Percentiles rank a stretch among this genome's conserved stretches.
phyloP scores from a whole-genome alignment of 2,797 vertebrate genomes.

The Xenops minutus region DNA sequence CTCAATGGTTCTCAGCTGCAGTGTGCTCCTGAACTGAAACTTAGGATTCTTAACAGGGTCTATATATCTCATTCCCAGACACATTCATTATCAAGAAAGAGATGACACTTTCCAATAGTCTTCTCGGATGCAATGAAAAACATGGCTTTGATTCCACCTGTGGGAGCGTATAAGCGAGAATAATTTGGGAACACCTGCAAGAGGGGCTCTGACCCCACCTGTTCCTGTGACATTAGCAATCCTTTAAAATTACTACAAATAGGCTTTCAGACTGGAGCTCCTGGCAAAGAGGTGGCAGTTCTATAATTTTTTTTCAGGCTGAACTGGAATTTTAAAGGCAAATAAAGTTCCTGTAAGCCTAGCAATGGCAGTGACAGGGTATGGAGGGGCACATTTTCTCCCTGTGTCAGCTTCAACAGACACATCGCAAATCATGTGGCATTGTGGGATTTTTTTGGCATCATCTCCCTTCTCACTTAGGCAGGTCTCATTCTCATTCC shows the following conservation, averaged over 20 bases:
- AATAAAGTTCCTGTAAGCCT: background rate
- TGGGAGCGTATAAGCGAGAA: background rate
- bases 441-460: background rate
- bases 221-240: background rate
- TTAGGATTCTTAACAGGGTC: background rate
- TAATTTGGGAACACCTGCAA: background rate
- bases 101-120: background rate
- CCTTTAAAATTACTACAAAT: background rate
- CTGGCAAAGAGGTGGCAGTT: background rate
- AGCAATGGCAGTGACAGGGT: background rate
- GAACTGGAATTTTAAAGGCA: background rate
- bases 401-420: background rate
- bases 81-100: background rate
- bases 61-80: background rate
- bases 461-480: background rate
- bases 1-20: fast-evolving
- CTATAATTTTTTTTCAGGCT: background rate
- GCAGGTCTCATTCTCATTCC: background rate
- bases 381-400: fast-evolving
- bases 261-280: background rate
- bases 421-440: background rate
- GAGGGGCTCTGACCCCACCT: background rate
- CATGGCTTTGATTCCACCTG: background rate
- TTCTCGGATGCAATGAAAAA: background rate
- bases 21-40: background rate